Base-by-base conservation (phyloP, 2,113 vertebrate genomes). In the Syngnathus scovelli region DNA sequence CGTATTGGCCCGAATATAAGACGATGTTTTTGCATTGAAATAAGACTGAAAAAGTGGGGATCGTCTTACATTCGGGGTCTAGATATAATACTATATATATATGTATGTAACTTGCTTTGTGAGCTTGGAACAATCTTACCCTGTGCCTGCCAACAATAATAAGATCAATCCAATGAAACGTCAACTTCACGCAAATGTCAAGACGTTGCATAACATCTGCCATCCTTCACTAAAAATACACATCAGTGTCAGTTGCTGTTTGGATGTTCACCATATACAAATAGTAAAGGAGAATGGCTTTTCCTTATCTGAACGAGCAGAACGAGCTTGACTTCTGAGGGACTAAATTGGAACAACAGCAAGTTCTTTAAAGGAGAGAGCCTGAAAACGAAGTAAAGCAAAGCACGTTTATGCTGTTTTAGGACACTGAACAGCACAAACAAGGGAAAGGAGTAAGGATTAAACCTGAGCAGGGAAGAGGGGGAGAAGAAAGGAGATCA, bases 221-320 rank as follows among this genome's bases (percentile, higher is more conserved):
- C 18, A 0, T 66, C 63, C 15, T 38, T 70, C 23, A 39, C 51
- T 39, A 73, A 27, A 60, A 73, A 76, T 66, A 69, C 61, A 76
- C 68, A 74, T 68, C 66, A 77, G 51, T 21, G 44, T 54, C 23
- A 59, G 67, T 59, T 59, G 48, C 52, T 44, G 7, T 64, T 62
- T 67, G 36, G 44, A 4, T 15, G 12, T 58, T 76, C 76, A 69
- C 74, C 77, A 78, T 72, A 80, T 75, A 70, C 76, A 81, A 55
- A 51, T 54, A 72, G 75, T 74, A 77, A 81, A 74, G 16, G 56
- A 61, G 16, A 11, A 3, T 23, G 3, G 55, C 65, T 80, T 76
- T 77, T 69, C 16, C 4, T 44, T 44, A 0, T 54, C 75, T 72
- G 69, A 48, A 62, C 77, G 58, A 41, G 49, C 49, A 72, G 71